These are phyloP conservation scores for Phymorhynchus buccinoides DNA, from an alignment of 1,140 invertebrate species.

Conservation along the genomic window DNA sequence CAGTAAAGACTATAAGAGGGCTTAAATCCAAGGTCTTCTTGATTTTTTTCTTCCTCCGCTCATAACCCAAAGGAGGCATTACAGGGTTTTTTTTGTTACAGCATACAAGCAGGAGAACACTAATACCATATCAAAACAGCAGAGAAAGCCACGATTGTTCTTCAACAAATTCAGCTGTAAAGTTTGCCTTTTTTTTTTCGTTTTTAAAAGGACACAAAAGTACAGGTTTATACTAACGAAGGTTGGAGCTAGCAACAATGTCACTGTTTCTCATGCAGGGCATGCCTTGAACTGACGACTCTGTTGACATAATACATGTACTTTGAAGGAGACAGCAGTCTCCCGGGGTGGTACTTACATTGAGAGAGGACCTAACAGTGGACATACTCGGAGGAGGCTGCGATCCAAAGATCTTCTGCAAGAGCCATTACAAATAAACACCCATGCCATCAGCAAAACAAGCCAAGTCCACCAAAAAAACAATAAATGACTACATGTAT, in stretches of 20 bases:
- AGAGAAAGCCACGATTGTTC: not conserved
- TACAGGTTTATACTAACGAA: not conserved
- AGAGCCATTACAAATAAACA: constrained; percentile 38
- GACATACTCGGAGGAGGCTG: constrained; percentile 51
- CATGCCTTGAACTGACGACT: not conserved
- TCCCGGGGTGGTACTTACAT: constrained; percentile 50
- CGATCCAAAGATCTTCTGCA: constrained; percentile 55
- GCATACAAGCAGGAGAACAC: not conserved
- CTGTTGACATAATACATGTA: not conserved
- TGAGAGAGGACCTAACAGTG: constrained; percentile 41
- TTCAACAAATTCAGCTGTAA: not conserved
- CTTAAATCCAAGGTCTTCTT: no score
- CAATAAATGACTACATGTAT: no score
- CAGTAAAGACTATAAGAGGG: no score
- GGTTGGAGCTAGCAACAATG: not conserved
- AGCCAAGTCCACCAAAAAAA: constrained; percentile 34
- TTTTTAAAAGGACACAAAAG: not conserved
- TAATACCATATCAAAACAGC: not conserved
- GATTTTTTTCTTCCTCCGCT: no score
- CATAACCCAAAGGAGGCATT: no score
- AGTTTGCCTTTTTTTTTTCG: not conserved
- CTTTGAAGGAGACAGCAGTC: not conserved
- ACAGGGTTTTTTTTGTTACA: no score
- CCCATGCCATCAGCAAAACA: constrained; percentile 34
- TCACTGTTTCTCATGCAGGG: constrained; percentile 17